These are phyloP conservation scores for Montipora capitata DNA, from an alignment of 92 coral and sea anemone species.

Conservation along the genomic window DNA sequence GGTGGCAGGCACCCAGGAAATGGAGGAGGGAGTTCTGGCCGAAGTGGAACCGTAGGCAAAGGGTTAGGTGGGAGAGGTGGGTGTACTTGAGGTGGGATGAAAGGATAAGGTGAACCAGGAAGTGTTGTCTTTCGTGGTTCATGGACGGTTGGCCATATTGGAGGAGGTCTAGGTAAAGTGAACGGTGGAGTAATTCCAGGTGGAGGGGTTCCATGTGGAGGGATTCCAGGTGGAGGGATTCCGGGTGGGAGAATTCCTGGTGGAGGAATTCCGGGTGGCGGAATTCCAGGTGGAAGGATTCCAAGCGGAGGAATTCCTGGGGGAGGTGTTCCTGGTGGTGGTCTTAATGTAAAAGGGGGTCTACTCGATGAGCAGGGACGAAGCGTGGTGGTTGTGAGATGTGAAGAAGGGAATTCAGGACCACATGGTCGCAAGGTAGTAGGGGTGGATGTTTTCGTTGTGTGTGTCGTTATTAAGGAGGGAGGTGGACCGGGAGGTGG, in stretches of 20 bases:
- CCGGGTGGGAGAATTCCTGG: no score
- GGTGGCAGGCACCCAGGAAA: not conserved
- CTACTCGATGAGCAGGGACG: conserved; percentile 18
- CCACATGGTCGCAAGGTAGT: not conserved
- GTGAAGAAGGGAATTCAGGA: not conserved
- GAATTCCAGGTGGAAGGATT: no score
- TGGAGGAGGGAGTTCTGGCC: conserved; percentile 44
- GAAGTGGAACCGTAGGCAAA: conserved; percentile 11
- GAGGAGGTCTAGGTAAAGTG: not conserved
- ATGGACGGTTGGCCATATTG: conserved; percentile 4
- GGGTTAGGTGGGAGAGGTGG: conserved; percentile 17
- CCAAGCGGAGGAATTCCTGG: not conserved
- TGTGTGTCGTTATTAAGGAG: conserved; percentile 8
- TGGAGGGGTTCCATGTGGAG: no score
- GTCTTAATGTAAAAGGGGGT: not conserved
- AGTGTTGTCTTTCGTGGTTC: conserved; percentile 9
- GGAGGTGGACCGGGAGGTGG: conserved; percentile 23
- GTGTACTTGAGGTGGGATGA: not conserved
- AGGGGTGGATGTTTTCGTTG: not conserved
- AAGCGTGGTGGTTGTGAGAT: not conserved
- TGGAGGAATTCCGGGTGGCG: no score
- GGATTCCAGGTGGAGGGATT: no score
- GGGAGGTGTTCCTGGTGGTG: conserved; percentile 12
- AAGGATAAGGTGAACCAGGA: conserved; percentile 6
- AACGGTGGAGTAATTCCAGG: no score